Conservation (phyloP, 2,113 vertebrate genomes). For the Falcunculus frontatus region DNA sequence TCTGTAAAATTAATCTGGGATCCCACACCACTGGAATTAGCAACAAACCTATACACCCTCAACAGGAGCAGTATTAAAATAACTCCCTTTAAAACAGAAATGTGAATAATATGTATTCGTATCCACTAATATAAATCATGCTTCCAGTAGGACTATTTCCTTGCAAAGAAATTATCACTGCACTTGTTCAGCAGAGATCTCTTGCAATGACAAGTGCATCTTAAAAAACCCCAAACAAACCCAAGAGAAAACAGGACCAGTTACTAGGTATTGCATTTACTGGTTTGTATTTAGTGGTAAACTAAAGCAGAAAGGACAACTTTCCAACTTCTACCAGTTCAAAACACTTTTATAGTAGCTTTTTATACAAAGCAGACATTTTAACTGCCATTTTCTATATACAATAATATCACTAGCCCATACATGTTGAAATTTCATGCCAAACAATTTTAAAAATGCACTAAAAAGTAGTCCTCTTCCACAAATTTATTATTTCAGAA, state of each 20-base stretch:
- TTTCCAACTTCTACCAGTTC: neutral
- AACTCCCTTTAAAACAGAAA: neutral
- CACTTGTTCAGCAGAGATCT: neutral
- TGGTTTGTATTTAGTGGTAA: neutral
- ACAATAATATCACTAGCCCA: accelerated
- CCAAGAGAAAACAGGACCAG: neutral
- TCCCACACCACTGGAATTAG: neutral
- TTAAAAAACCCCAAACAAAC: neutral
- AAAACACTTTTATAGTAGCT: neutral
- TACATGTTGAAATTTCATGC: neutral
- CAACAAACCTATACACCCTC: neutral
- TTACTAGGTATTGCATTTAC: neutral
- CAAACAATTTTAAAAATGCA: neutral
- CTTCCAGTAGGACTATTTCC: neutral
- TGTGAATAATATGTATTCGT: accelerated
- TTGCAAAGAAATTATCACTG: neutral
- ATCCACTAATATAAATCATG: neutral
- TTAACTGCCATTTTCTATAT: accelerated
- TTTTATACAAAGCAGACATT: neutral
- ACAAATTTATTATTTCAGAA: neutral
- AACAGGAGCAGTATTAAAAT: neutral
- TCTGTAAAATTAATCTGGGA: neutral
- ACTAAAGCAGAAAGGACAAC: neutral
- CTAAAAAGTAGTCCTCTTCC: neutral
- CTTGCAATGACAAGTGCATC: neutral